Base-by-base conservation (phyloP, 1,140 invertebrate genomes). In the Pinna nobilis region DNA sequence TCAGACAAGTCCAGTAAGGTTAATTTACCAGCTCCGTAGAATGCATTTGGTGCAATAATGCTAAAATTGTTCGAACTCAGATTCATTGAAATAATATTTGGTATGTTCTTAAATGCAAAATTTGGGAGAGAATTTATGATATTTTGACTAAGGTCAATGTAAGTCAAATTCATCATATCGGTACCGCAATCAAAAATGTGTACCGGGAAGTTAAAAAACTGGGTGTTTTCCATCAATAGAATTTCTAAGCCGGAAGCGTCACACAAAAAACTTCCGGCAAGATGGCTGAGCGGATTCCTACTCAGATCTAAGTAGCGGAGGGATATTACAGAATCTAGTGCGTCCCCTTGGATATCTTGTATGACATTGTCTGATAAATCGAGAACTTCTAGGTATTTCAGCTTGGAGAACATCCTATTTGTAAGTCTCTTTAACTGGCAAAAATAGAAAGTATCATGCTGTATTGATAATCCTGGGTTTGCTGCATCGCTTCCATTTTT, bases 351-450 rank as follows among this genome's bases (percentile, higher is more conserved):
- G 18, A 75, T 33, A 0, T 33, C 39, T n/a, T 18, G 37, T 30
- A 75, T 70, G 0, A 49, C 5, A 51, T 75, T 75, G 28, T 49
- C 55, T 1, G 73, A 75, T 11, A 75, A n/a, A 50, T 75, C 73
- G 0, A 75, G 25, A 3, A 50, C 61, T 9, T 65, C 37, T 3
- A 75, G 25, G 4, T 65, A 30, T 3, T 39, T 37, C 6, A 75
- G 51, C 9, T 63, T 47, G 2, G 49, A 18, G 25, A 75, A 70
- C 51, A 70, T 64, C 33, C 47, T 61, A 15, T 64, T 37, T 1
- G 60, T 20, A 7, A 75, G 37, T 15, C 53, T 32, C 55, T 33
- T 30, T 20, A 59, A 33, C 30, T 59, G 55, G 18, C 55, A 59
- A 7, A 35, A 59, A 20, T 33, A 59, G 23, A 33, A 35, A 9